Base-by-base conservation (phyloP, 2,888 invertebrate genomes). In the Ochlodes sylvanus region DNA sequence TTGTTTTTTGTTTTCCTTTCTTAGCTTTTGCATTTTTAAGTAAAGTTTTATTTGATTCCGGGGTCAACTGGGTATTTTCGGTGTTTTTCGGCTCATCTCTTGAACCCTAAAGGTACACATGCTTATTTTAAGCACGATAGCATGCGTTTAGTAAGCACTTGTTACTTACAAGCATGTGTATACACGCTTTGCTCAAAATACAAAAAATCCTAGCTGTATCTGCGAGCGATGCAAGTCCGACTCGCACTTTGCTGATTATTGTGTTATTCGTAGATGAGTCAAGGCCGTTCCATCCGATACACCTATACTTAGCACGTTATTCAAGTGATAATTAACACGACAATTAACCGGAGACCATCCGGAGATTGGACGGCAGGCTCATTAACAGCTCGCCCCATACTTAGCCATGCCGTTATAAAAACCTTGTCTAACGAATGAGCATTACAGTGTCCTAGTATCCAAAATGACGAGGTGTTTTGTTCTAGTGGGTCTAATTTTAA, bases 401-500 rank as follows among this genome's bases (percentile, higher is more conserved):
- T 69, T 61, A 65, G 41, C 1, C 10, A 58, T 44, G 34, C n/a
- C 54, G 52, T 58, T 68, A 69, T 71, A 71, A 55, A 47, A 44
- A 38, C 50, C 10, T 21, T 66, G 47, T 57, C 15, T 21, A n/a
- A 15, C 14, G n/a, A 19, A 9, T 50, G 1, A 34, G 10, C 27
- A 17, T 10, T 38, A 41, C 32, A 58, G 14, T 42, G 19, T n/a
- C 27, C 14, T 15, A 15, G 50, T 27, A 19, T 41, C 17, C 52
- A 66, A 27, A 50, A 72, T 69, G 69, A 47, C 42, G n/a, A 64
- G 52, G 10, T 47, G 38, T 14, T 56, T 72, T 32, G 21, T 71
- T 47, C 12, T 74, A 17, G 52, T 70, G 19, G 6, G 81, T 7
- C 55, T 77, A 6, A 14, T 82, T 12, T 2, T 85, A 34, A 65